phyloP scores from a whole-genome alignment of 2,797 vertebrate species.

The Neoniphon sammara region DNA sequence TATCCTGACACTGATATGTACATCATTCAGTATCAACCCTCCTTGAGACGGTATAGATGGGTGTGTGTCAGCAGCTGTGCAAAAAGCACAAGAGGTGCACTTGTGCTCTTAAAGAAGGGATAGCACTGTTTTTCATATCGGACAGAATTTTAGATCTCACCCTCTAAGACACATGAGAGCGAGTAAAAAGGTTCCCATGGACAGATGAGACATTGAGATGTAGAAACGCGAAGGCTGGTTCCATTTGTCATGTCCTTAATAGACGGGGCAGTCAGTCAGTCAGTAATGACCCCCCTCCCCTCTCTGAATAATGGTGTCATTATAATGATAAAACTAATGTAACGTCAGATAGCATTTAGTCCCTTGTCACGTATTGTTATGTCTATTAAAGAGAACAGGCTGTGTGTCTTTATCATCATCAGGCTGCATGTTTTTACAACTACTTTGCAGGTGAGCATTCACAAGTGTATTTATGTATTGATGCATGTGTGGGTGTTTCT shows the following conservation, averaged over 20 bases:
- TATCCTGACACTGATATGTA: constrained; percentile 74
- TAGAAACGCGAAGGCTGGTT: constrained; percentile 25
- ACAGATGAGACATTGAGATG: constrained; percentile 42
- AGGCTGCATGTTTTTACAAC: not conserved
- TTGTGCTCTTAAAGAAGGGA: constrained; percentile 39
- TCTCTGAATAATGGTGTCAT: constrained; percentile 49
- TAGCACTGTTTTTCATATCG: constrained; percentile 24
- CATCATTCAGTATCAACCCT: constrained; percentile 72
- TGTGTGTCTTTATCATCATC: constrained; percentile 22
- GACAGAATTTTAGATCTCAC: constrained; percentile 20
- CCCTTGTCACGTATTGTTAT: constrained; percentile 32
- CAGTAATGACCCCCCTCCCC: constrained; percentile 39
- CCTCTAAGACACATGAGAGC: constrained; percentile 46
- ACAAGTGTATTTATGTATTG: not conserved
- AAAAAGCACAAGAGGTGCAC: constrained; percentile 48
- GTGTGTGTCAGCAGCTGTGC: constrained; percentile 71
- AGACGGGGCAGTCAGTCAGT: constrained; percentile 37
- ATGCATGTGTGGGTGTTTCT: not conserved
- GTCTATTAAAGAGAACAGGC: constrained; percentile 34
- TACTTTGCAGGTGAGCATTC: not conserved
- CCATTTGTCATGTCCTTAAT: constrained; percentile 25
- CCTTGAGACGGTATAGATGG: constrained; percentile 51
- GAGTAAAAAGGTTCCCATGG: constrained; percentile 32
- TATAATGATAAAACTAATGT: constrained; percentile 52
- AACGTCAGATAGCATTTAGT: constrained; percentile 43